These are phyloP conservation scores for Phrynocephalus guinanensis DNA, from an alignment of 2,797 vertebrate species.

Conservation along the genomic window DNA sequence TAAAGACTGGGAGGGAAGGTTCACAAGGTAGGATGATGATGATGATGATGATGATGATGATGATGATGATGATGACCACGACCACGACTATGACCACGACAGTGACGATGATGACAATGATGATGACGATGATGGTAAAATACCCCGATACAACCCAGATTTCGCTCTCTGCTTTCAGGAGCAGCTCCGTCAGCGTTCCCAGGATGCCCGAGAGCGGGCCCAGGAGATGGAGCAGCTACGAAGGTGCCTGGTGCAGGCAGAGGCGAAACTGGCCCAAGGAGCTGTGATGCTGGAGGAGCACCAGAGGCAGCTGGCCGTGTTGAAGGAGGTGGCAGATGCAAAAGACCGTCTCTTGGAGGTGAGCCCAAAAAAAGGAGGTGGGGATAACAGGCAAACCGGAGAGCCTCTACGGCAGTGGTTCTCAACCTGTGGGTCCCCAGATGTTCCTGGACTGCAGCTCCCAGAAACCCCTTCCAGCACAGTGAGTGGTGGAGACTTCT, in stretches of 20 bases:
- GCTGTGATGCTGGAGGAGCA: background rate
- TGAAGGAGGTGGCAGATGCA: conserved; percentile 11
- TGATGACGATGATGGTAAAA: background rate
- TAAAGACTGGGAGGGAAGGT: too few relatives aligned
- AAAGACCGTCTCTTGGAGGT: conserved; percentile 46
- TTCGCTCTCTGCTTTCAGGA: conserved; percentile 11
- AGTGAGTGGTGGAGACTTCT: too few relatives aligned
- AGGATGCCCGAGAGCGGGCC: conserved; percentile 12
- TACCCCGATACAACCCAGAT: fast-evolving
- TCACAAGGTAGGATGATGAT: too few relatives aligned
- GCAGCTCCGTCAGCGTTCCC: conserved; percentile 28
- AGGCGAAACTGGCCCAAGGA: background rate
- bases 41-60: too few relatives aligned
- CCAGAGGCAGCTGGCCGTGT: background rate
- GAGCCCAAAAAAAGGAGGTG: background rate
- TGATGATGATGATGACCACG: too few relatives aligned
- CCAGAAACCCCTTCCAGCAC: too few relatives aligned
- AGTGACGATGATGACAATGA: too few relatives aligned
- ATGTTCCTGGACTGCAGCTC: too few relatives aligned
- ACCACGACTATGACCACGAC: too few relatives aligned
- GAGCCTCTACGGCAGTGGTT: too few relatives aligned
- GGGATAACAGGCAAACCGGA: background rate
- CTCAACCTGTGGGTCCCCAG: too few relatives aligned
- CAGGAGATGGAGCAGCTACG: conserved; percentile 24
- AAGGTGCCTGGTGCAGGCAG: conserved; percentile 7